These are phyloP conservation scores for Trachops cirrhosus DNA, from an alignment of 2,797 vertebrate genomes.

Conservation along the genomic window DNA sequence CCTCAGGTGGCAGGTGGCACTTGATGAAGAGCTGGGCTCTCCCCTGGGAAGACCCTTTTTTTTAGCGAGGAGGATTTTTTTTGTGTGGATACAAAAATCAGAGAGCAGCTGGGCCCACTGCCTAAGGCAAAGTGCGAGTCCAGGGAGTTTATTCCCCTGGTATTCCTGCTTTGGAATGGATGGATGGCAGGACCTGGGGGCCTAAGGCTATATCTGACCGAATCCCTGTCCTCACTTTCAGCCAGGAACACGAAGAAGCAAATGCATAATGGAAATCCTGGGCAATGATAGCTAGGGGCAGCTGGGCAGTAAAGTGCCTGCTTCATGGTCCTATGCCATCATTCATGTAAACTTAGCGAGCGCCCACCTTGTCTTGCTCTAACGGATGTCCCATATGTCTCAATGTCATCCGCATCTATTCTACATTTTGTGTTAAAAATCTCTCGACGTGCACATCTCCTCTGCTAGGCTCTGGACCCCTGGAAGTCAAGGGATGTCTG, in stretches of 20 bases:
- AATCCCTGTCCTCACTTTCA: neutral
- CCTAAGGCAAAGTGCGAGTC: neutral
- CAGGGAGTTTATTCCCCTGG: neutral
- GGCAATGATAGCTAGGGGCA: neutral
- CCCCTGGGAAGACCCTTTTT: conserved; percentile 24
- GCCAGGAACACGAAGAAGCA: neutral
- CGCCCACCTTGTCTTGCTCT: neutral
- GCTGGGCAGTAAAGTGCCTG: neutral
- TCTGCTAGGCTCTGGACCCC: neutral
- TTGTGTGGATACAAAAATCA: neutral
- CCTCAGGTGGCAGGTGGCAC: conserved; percentile 67
- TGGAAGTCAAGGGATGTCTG: neutral
- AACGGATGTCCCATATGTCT: neutral
- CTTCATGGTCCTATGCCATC: neutral
- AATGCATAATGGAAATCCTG: neutral
- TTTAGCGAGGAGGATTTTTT: neutral
- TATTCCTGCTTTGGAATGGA: neutral
- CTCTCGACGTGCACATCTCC: neutral
- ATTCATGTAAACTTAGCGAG: neutral
- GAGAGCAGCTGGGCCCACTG: neutral
- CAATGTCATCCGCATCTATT: neutral
- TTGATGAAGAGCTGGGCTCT: conserved; percentile 30
- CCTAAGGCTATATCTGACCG: neutral
- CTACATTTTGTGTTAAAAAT: neutral
- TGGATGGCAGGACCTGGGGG: neutral